Evolutionary conservation across 1,140 invertebrate genomes (phyloP), one percentile per base, ranked within the genome.

Genomic region (Bombus impatiens): DNA sequence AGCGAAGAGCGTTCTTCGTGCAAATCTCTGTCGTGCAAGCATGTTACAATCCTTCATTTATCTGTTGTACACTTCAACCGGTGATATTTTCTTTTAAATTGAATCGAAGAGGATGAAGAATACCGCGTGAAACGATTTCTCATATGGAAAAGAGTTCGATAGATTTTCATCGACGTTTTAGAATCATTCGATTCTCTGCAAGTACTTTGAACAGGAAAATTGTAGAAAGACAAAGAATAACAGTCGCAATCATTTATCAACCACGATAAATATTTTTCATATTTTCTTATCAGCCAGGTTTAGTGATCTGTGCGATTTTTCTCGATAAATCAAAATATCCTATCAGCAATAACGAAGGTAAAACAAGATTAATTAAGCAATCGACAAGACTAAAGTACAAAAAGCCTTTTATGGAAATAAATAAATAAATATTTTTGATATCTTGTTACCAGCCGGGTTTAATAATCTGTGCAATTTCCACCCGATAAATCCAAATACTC

Each of bases 381-480:
- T 67, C 65, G n/a, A 32, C 5, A 18, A 32, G 13, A 18, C 0
- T 67, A 28, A 67, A 13, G 6, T 67, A 18, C 32, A 15, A 12
- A 2, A 18, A 18, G 6, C 1, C 44, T 18, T 47, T 47, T 6
- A 5, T 1, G 44, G 0, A 47, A 47, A 47, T 15, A 18, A 47
- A 71, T 15, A 18, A 47, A 71, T 71, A 28, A 40, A 10, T 37
- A 47, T 47, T 18, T 59, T 25, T 59, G 8, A n/a, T 28, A 13
- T n/a, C 5, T 70, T 10, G 35, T 3, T 42, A 42, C 8, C 67
- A 3, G 8, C 3, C 70, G 2, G 2, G 15, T 71, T 15, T 6
- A 37, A 1, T 1, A 0, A 40, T 40, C 25, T 28, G 15, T 35
- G 18, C 3, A n/a, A 65, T 65, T n/a, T 13, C 1, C 12, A 0